phyloP scores from a whole-genome alignment of 1,140 invertebrate species.

The Dufourea novaeangliae region DNA sequence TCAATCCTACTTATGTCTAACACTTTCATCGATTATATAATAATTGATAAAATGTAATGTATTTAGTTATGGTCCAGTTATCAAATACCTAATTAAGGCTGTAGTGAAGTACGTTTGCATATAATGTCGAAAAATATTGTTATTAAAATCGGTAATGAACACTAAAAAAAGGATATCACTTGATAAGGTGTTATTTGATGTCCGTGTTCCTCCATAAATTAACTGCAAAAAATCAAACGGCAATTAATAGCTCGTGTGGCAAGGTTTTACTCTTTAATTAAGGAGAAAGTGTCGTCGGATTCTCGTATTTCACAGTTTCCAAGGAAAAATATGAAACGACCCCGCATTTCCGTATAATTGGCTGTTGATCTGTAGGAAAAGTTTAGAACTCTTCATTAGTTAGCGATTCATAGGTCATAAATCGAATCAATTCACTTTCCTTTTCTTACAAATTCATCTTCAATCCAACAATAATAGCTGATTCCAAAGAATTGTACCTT shows the following conservation, averaged over 20 bases:
- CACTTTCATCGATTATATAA: conserved; percentile 29
- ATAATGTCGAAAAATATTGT: conserved; percentile 1
- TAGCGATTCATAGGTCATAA: not conserved
- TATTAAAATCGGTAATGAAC: conserved; percentile 22
- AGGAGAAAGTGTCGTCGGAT: conserved; percentile 42
- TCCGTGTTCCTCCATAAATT: conserved; percentile 4
- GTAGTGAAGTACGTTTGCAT: conserved; percentile 9
- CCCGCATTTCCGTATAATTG: not conserved
- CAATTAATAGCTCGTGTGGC: conserved; percentile 29
- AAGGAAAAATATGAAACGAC: not conserved
- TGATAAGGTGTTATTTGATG: conserved; percentile 33
- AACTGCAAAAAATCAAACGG: not conserved
- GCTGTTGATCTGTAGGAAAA: not conserved
- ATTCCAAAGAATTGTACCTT: too few species aligned
- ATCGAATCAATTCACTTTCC: too few species aligned
- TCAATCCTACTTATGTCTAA: not conserved
- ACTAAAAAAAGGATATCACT: not conserved
- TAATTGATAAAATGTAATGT: conserved; percentile 4
- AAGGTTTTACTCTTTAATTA: conserved; percentile 31
- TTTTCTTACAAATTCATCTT: too few species aligned
- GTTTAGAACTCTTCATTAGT: conserved; percentile 9
- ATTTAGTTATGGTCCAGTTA: conserved; percentile 26
- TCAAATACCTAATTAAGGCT: conserved; percentile 22
- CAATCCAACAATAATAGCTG: too few species aligned
- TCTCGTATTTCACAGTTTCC: conserved; percentile 2